Evolutionary conservation across 2,888 invertebrate species (phyloP).

Genomic region (Argyra leucocephala): DNA sequence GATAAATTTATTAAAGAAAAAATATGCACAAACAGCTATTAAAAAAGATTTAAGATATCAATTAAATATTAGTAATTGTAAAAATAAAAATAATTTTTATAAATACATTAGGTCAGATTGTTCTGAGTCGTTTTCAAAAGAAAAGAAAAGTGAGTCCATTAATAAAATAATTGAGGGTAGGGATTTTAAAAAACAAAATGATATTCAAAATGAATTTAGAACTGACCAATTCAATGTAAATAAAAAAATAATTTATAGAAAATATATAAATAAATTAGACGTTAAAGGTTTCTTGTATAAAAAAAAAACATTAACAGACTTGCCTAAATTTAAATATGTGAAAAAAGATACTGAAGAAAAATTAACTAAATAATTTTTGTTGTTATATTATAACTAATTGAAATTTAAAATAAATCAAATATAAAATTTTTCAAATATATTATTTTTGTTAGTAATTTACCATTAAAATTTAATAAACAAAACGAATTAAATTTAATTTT

Average conservation of each 20-base stretch:
- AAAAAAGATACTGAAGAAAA: background rate
- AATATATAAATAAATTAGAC: background rate
- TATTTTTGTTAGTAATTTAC: too few species aligned
- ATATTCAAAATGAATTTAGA: background rate
- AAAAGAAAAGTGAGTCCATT: background rate
- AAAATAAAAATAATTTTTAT: background rate
- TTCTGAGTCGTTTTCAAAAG: background rate
- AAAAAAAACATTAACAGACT: background rate
- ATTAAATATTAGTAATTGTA: background rate
- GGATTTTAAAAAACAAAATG: background rate
- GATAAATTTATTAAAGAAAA: constrained; percentile 4
- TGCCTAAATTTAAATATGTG: background rate
- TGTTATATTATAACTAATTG: too few species aligned
- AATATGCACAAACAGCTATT: background rate
- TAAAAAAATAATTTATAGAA: background rate
- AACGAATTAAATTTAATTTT: too few species aligned
- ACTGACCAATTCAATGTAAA: constrained; percentile 3
- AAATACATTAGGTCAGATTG: background rate
- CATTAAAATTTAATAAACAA: too few species aligned
- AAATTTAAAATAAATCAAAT: too few species aligned
- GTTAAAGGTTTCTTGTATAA: background rate
- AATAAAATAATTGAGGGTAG: background rate
- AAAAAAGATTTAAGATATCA: background rate
- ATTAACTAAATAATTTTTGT: background rate
- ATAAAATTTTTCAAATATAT: too few species aligned